A percentile compares a stretch with the other conserved stretches of the same genome.
These are phyloP conservation scores for Stratiomys singularior DNA, from an alignment of 2,888 invertebrate genomes.

Conservation along the genomic window DNA sequence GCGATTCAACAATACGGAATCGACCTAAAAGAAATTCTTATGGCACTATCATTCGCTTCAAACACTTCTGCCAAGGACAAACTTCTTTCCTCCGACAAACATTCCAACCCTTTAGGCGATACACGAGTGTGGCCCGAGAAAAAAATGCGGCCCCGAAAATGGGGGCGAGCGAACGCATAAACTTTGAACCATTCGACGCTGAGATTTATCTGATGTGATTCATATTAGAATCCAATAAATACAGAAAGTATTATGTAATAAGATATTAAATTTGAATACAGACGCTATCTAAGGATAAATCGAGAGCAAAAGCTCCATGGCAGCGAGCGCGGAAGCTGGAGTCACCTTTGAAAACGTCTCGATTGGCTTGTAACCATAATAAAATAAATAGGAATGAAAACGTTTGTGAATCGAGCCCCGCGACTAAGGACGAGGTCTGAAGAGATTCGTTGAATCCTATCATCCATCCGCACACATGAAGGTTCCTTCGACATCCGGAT, in stretches of 20 bases:
- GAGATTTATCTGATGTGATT: conserved; percentile 42
- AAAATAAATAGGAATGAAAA: conserved; percentile 13
- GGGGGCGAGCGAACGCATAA: conserved; percentile 22
- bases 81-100: background rate
- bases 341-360: background rate
- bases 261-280: conserved; percentile 43
- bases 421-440: background rate
- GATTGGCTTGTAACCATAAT: background rate
- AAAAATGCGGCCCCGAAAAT: background rate
- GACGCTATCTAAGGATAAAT: conserved; percentile 19
- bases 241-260: conserved; percentile 27
- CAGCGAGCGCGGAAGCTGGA: background rate
- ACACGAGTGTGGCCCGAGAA: background rate
- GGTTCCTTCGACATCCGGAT: conserved; percentile 2
- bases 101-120: background rate
- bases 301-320: background rate
- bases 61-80: too few relatives aligned
- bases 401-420: background rate
- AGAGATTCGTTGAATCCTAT: background rate
- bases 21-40: background rate
- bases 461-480: background rate
- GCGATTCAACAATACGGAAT: conserved; percentile 21
- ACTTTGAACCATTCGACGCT: conserved; percentile 22
- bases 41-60: background rate
- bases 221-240: conserved; percentile 45